These are phyloP conservation scores for Ichneumoninae sp. DNA, from an alignment of 2,888 invertebrate species.

Conservation along the genomic window DNA sequence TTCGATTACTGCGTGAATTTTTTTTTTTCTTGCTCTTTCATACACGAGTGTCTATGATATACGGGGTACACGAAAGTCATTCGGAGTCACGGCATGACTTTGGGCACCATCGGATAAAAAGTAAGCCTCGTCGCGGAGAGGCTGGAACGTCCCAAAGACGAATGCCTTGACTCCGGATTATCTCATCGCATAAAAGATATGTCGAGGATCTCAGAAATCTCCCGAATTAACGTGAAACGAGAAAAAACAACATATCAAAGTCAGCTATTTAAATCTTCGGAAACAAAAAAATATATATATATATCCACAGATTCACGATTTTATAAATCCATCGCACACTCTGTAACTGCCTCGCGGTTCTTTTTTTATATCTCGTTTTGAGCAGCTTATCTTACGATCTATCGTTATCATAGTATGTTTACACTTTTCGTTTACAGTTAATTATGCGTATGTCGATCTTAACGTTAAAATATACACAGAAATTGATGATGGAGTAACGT, in stretches of 20 bases:
- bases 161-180: constrained; percentile 18
- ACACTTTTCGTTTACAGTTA: constrained; percentile 38
- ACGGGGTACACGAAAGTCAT: constrained; percentile 52
- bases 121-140: background rate
- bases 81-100: constrained; percentile 30
- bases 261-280: background rate
- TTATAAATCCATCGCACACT: constrained; percentile 1
- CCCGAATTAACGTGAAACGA: background rate
- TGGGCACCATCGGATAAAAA: background rate
- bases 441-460: constrained; percentile 46
- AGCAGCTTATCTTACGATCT: constrained; percentile 58
- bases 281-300: background rate
- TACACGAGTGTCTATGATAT: constrained; percentile 48
- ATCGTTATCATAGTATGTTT: constrained; percentile 48
- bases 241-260: background rate
- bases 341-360: constrained; percentile 14
- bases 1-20: constrained; percentile 22
- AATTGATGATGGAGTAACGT: constrained; percentile 16
- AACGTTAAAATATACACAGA: constrained; percentile 52
- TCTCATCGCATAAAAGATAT: constrained; percentile 50
- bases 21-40: constrained; percentile 20
- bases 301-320: background rate
- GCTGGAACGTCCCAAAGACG: background rate
- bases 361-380: constrained; percentile 36
- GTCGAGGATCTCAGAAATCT: constrained; percentile 48